These are phyloP conservation scores for Sakesphorus luctuosus DNA, from an alignment of 2,113 vertebrate genomes.

Conservation along the genomic window DNA sequence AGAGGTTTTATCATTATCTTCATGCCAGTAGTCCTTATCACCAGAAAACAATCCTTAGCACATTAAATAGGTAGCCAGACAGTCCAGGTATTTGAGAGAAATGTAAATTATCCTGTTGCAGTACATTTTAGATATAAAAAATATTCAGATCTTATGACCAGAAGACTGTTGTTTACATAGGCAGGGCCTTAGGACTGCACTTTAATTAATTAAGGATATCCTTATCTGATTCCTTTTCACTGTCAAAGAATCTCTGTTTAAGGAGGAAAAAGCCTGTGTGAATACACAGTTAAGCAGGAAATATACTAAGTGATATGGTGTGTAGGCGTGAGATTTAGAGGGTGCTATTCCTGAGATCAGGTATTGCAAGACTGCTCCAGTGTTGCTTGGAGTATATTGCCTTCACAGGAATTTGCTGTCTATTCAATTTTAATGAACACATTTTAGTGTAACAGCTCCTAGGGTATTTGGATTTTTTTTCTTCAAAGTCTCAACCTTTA, in stretches of 20 bases:
- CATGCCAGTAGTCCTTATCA: background rate
- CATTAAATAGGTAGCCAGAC: background rate
- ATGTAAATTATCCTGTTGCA: background rate
- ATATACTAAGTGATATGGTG: background rate
- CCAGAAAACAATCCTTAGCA: background rate
- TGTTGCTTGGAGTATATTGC: background rate
- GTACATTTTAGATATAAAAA: background rate
- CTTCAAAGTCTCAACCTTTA: background rate
- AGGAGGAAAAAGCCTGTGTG: background rate
- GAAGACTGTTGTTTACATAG: background rate
- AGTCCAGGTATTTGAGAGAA: background rate
- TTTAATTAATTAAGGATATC: background rate
- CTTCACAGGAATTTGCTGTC: background rate
- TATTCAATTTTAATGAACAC: background rate
- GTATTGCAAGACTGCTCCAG: background rate
- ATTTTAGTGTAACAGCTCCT: background rate
- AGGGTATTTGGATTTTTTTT: background rate
- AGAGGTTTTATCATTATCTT: background rate
- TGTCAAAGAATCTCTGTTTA: background rate
- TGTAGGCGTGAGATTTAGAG: background rate
- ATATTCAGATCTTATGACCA: background rate
- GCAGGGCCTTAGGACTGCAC: background rate
- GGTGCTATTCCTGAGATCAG: fast-evolving
- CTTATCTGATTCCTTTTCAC: background rate
- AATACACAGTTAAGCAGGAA: background rate